These are phyloP conservation scores for Etheostoma cragini DNA, from an alignment of 2,113 vertebrate species.

Conservation along the genomic window DNA sequence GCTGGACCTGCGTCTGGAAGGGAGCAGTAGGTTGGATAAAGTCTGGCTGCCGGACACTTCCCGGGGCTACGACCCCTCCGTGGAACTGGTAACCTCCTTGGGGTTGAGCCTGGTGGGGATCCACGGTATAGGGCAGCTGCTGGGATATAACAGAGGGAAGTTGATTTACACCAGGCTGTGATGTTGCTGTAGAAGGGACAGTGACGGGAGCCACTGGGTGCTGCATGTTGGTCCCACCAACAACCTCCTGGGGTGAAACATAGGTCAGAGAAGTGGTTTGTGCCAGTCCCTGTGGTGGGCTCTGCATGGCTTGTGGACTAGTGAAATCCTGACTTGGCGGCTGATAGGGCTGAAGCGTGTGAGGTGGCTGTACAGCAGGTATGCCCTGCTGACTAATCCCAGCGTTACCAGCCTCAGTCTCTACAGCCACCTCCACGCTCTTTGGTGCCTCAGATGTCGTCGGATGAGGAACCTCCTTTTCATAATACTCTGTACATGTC, in stretches of 20 bases:
- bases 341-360: conserved; percentile 72
- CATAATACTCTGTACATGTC: conserved; percentile 97
- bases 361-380: conserved; percentile 55
- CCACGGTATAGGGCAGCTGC: conserved; percentile 62
- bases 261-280: conserved; percentile 60
- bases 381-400: conserved; percentile 47
- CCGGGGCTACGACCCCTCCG: conserved; percentile 39
- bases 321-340: conserved; percentile 71
- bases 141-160: conserved; percentile 47
- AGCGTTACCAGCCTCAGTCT: conserved; percentile 71
- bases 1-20: conserved; percentile 79
- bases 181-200: conserved; percentile 30
- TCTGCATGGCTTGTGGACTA: conserved; percentile 72
- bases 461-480: conserved; percentile 87
- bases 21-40: conserved; percentile 82
- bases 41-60: conserved; percentile 68
- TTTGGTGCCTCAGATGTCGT: conserved; percentile 58
- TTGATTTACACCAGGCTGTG: conserved; percentile 40
- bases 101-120: conserved; percentile 52
- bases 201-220: conserved; percentile 41
- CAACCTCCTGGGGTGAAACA: conserved; percentile 63
- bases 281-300: conserved; percentile 61
- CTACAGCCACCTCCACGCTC: conserved; percentile 60
- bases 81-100: conserved; percentile 66
- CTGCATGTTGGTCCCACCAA: conserved; percentile 66